Evolutionary conservation across 2,113 vertebrate genomes (phyloP).

Genomic region (Guaruba guarouba): DNA sequence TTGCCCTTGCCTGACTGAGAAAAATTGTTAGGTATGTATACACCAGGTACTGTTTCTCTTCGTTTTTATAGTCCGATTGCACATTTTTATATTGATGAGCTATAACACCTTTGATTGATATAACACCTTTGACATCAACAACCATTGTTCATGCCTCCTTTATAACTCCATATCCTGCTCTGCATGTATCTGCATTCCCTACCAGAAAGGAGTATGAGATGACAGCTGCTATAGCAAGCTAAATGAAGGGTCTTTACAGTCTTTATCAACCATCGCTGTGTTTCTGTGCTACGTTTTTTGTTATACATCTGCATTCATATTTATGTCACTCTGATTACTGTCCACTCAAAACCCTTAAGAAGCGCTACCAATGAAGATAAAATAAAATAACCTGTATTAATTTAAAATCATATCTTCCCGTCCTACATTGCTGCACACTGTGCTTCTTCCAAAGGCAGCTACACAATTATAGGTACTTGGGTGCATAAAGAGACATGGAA

Average conservation of each 20-base stretch:
- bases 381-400: background rate
- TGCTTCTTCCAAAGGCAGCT: slow-evolving; percentile 10
- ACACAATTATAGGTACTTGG: slow-evolving; percentile 2
- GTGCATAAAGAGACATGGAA: background rate
- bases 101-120: background rate
- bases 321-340: background rate
- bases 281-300: background rate
- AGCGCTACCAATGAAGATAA: background rate
- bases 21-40: background rate
- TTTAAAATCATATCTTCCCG: slow-evolving; percentile 5
- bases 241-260: background rate
- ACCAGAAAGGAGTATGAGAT: background rate
- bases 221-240: background rate
- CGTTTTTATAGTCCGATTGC: background rate
- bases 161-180: background rate
- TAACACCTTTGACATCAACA: background rate
- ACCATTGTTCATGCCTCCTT: background rate
- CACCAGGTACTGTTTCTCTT: background rate
- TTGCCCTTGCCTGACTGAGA: background rate
- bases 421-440: background rate
- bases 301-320: background rate
- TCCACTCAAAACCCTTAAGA: background rate
- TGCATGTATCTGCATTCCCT: background rate
- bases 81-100: background rate
- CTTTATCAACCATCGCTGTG: background rate